Evolutionary conservation across 1,140 invertebrate genomes (phyloP).

Genomic region (Eubasilissa regina): DNA sequence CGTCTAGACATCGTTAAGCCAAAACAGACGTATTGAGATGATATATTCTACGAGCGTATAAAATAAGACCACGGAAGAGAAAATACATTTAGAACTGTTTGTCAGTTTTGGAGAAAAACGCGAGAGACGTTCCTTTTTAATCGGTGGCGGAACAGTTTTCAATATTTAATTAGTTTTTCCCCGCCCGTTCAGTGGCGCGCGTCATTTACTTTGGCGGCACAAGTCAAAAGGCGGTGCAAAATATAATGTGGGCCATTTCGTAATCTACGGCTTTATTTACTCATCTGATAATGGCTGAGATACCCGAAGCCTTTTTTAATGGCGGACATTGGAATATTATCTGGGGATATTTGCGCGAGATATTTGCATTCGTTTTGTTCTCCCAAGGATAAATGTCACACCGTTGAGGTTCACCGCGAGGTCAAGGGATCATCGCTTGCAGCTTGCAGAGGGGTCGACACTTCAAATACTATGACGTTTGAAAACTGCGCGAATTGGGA

Average conservation of each 20-base stretch:
- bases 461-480: no score
- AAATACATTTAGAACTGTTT: background rate
- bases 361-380: no score
- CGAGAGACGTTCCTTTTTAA: background rate
- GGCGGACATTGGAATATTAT: no score
- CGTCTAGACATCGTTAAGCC: slow-evolving; percentile 28
- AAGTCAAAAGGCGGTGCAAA: slow-evolving; percentile 12
- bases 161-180: background rate
- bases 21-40: background rate
- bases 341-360: no score
- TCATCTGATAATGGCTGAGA: background rate
- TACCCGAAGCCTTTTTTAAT: no score
- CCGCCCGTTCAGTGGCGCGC: background rate
- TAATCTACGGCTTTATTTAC: slow-evolving; percentile 34
- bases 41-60: background rate
- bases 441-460: no score
- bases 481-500: no score
- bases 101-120: no score
- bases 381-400: no score
- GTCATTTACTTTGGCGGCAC: slow-evolving; percentile 6
- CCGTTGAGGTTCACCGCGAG: no score
- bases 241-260: slow-evolving; percentile 26
- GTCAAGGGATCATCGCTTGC: no score
- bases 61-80: background rate
- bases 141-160: background rate